A percentile compares a stretch with the other conserved stretches of the same genome.
These are phyloP conservation scores for Gila robusta DNA, from an alignment of 2,797 vertebrate species.

Conservation along the genomic window DNA sequence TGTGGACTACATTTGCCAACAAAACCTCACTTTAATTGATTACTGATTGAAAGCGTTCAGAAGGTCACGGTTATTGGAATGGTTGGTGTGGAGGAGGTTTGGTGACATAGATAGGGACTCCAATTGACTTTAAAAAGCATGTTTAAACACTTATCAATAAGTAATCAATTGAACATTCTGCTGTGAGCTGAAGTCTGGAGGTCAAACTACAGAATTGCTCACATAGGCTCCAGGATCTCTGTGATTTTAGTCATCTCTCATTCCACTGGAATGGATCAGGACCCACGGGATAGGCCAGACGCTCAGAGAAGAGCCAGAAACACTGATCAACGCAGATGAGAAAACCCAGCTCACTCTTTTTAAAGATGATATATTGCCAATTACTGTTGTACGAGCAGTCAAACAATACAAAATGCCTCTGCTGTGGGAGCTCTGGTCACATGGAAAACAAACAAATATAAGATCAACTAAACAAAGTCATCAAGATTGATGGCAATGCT, in stretches of 20 bases:
- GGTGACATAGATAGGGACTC: neutral
- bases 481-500: neutral
- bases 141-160: neutral
- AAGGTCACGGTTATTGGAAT: conserved; percentile 11
- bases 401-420: neutral
- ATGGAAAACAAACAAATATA: neutral
- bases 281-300: neutral
- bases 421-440: neutral
- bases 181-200: neutral
- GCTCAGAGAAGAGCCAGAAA: conserved; percentile 17
- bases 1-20: conserved; percentile 12
- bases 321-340: conserved; percentile 3
- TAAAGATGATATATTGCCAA: neutral
- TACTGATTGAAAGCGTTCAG: neutral
- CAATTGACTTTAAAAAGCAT: conserved; percentile 7
- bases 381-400: neutral
- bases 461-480: neutral
- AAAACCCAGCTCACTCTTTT: conserved; percentile 2
- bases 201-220: conserved; percentile 9
- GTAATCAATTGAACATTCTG: neutral
- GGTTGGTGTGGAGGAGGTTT: neutral
- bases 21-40: conserved; percentile 8
- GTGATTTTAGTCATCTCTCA: neutral
- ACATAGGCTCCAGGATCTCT: neutral
- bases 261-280: conserved; percentile 23